Conservation (phyloP, 35 echinoderm and acorn worm genomes). For the Strongylocentrotus purpuratus region DNA sequence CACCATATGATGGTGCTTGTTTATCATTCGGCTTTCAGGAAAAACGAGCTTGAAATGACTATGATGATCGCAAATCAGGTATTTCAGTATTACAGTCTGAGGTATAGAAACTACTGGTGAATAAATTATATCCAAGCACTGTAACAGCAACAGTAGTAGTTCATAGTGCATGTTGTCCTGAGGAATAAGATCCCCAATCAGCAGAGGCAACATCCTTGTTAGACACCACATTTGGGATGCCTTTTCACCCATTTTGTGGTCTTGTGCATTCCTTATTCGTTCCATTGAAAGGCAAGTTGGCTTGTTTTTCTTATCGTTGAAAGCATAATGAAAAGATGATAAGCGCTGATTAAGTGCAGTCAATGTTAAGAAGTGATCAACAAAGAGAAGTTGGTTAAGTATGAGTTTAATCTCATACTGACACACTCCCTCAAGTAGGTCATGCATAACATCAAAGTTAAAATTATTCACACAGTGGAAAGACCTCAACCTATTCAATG, state of each 20-base stretch:
- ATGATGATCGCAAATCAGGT: conserved; percentile 71
- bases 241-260: conserved; percentile 86
- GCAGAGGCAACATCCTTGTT: conserved; percentile 70
- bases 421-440: conserved; percentile 69
- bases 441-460: conserved; percentile 79
- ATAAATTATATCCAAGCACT: conserved; percentile 77
- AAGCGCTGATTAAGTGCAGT: neutral
- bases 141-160: conserved; percentile 61
- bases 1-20: conserved; percentile 85
- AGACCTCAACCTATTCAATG: conserved; percentile 51
- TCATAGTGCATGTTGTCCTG: conserved; percentile 59
- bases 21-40: conserved; percentile 63
- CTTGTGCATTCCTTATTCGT: conserved; percentile 58
- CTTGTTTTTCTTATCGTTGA: conserved; percentile 71
- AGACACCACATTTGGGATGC: conserved; percentile 79
- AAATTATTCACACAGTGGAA: conserved; percentile 70
- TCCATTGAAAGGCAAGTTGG: conserved; percentile 46
- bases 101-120: conserved; percentile 39
- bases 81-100: conserved; percentile 55
- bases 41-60: conserved; percentile 56
- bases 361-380: conserved; percentile 42
- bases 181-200: conserved; percentile 74
- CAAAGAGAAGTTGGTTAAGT: conserved; percentile 55
- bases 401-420: conserved; percentile 80
- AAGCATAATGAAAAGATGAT: neutral